Percentiles rank a stretch among this genome's conserved stretches.
phyloP scores from a whole-genome alignment of 2,888 invertebrate genomes.

The Torymus texanus region DNA sequence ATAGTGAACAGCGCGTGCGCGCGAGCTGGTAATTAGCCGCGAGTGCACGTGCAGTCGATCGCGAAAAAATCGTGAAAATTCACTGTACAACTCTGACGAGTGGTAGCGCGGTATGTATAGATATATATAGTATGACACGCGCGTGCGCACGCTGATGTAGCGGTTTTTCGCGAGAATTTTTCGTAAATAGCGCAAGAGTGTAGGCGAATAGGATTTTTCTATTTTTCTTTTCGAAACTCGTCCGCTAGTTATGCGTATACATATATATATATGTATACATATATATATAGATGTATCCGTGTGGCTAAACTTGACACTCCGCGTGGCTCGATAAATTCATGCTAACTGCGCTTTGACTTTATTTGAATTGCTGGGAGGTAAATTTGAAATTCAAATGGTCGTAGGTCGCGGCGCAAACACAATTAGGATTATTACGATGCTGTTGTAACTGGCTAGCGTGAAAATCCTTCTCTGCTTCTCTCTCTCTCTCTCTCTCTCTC shows the following conservation, averaged over 20 bases:
- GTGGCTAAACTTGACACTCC: neutral
- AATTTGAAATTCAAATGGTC: slow-evolving; percentile 53
- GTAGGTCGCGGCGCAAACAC: slow-evolving; percentile 38
- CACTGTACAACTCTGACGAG: neutral
- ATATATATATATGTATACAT: too few relatives aligned
- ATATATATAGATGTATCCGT: too few relatives aligned
- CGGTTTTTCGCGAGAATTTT: slow-evolving; percentile 12
- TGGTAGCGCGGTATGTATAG: neutral
- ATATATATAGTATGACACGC: neutral
- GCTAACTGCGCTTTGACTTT: slow-evolving; percentile 30
- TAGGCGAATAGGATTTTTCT: too few relatives aligned
- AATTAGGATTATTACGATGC: slow-evolving; percentile 46
- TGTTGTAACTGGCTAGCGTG: slow-evolving; percentile 29
- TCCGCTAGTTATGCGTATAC: too few relatives aligned
- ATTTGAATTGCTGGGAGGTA: neutral
- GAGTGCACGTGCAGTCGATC: slow-evolving; percentile 45
- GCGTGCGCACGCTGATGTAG: neutral
- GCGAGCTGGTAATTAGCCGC: slow-evolving; percentile 42
- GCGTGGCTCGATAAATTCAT: slow-evolving; percentile 9
- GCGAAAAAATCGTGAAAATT: slow-evolving; percentile 47
- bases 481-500: neutral
- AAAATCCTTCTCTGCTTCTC: slow-evolving; percentile 6
- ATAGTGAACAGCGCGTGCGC: slow-evolving; percentile 38
- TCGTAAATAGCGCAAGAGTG: slow-evolving; percentile 8
- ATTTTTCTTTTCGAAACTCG: too few relatives aligned